Evolutionary conservation across 1,140 invertebrate species (phyloP).

Genomic region (Alviniconcha marisindica): DNA sequence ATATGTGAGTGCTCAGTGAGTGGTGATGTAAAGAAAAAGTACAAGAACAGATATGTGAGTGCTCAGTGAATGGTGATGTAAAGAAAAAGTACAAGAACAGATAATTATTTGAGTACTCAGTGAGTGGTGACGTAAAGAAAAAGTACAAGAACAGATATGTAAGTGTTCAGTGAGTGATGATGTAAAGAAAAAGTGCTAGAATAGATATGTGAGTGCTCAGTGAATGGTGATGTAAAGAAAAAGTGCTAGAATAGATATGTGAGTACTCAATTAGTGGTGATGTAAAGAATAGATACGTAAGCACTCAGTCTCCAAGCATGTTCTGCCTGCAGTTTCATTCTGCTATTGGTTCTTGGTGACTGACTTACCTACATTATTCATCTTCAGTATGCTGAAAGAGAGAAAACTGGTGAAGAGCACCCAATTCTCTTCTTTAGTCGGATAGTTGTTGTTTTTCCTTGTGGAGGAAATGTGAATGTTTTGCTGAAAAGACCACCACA

Average conservation of each 20-base stretch:
- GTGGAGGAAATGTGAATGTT: no score
- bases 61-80: conserved; percentile 73
- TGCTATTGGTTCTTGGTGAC: no score
- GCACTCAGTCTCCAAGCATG: no score
- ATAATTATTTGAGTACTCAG: no score
- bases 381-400: no score
- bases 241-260: conserved; percentile 73
- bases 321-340: no score
- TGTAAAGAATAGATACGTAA: conserved; percentile 72
- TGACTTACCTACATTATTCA: no score
- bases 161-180: conserved; percentile 72
- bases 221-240: conserved; percentile 74
- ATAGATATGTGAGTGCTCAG: conserved; percentile 68
- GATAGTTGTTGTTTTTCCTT: no score
- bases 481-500: no score
- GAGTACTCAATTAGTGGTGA: conserved; percentile 74
- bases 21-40: conserved; percentile 74
- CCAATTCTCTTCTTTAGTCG: no score
- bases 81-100: conserved; percentile 74
- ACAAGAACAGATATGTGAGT: conserved; percentile 70
- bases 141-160: conserved; percentile 72
- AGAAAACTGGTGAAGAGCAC: no score
- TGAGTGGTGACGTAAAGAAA: conserved; percentile 74
- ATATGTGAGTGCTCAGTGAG: conserved; percentile 72
- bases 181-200: conserved; percentile 74